Conservation (phyloP, 2,797 vertebrate genomes). For the Pempheris klunzingeri region DNA sequence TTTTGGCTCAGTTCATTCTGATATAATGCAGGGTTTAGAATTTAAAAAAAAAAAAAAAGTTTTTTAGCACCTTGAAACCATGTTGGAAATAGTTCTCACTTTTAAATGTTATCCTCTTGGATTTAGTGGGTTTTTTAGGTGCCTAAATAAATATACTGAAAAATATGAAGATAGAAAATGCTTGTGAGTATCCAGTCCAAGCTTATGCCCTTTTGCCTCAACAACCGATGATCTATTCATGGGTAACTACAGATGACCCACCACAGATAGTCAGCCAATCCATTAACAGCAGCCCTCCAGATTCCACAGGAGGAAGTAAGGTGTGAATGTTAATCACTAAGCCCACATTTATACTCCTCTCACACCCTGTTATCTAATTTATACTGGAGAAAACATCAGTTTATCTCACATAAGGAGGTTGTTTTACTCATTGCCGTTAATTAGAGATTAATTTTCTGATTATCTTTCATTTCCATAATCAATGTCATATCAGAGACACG, state of each 20-base stretch:
- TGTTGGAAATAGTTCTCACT: conserved; percentile 4
- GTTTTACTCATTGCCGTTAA: conserved; percentile 46
- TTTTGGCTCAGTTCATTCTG: background rate
- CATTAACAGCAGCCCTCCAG: conserved; percentile 56
- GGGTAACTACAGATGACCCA: conserved; percentile 28
- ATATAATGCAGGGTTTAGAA: background rate
- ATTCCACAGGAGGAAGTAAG: conserved; percentile 70
- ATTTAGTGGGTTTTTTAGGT: background rate
- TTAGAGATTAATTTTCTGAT: conserved; percentile 63
- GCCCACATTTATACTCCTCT: conserved; percentile 30
- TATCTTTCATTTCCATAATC: conserved; percentile 47
- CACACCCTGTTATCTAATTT: conserved; percentile 30
- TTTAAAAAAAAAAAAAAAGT: background rate
- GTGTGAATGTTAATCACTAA: conserved; percentile 49
- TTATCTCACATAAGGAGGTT: conserved; percentile 21
- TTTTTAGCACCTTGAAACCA: background rate
- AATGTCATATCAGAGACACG: conserved; percentile 40
- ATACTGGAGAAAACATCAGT: conserved; percentile 30
- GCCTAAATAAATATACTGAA: background rate
- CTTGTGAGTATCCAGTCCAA: background rate
- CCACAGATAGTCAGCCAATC: conserved; percentile 17
- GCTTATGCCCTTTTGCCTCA: background rate
- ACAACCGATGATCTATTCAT: conserved; percentile 36
- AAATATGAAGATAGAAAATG: background rate
- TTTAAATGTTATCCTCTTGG: background rate